phyloP scores from a whole-genome alignment of 2,888 invertebrate species.

The Lithophane semibrunnea region DNA sequence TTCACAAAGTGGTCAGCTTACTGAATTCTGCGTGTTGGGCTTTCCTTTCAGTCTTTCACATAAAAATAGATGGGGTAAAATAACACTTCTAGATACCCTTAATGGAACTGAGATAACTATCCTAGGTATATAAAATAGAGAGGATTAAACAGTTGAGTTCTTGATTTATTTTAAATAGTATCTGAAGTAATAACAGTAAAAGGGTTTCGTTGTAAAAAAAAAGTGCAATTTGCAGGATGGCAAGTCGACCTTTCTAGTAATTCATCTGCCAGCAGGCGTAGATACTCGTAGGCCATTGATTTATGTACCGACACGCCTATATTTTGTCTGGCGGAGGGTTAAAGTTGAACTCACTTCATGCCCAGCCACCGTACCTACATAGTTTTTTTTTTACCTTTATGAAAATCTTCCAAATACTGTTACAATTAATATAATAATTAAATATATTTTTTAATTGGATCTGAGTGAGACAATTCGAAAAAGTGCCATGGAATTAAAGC shows the following conservation, averaged over 20 bases:
- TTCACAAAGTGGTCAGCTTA: slow-evolving; percentile 55
- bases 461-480: not conserved
- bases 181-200: slow-evolving; percentile 28
- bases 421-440: too few relatives aligned
- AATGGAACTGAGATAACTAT: slow-evolving; percentile 14
- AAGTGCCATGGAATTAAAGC: not conserved
- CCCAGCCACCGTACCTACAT: slow-evolving; percentile 5
- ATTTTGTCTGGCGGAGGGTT: slow-evolving; percentile 5
- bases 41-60: slow-evolving; percentile 26
- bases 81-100: slow-evolving; percentile 18
- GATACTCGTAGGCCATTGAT: slow-evolving; percentile 28
- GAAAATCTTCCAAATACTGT: not conserved
- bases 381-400: not conserved
- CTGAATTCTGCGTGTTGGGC: slow-evolving; percentile 28
- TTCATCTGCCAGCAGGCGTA: slow-evolving; percentile 21
- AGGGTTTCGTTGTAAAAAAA: slow-evolving; percentile 19
- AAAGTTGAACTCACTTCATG: slow-evolving; percentile 15
- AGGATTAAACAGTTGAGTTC: slow-evolving; percentile 5
- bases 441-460: not conserved
- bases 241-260: slow-evolving; percentile 21
- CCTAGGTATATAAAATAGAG: slow-evolving; percentile 2
- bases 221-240: slow-evolving; percentile 12
- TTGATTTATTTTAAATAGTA: slow-evolving; percentile 24
- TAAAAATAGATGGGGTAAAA: slow-evolving; percentile 26
- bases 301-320: slow-evolving; percentile 38